phyloP scores from a whole-genome alignment of 2,888 invertebrate species.

The Oxyteleia sp. region DNA sequence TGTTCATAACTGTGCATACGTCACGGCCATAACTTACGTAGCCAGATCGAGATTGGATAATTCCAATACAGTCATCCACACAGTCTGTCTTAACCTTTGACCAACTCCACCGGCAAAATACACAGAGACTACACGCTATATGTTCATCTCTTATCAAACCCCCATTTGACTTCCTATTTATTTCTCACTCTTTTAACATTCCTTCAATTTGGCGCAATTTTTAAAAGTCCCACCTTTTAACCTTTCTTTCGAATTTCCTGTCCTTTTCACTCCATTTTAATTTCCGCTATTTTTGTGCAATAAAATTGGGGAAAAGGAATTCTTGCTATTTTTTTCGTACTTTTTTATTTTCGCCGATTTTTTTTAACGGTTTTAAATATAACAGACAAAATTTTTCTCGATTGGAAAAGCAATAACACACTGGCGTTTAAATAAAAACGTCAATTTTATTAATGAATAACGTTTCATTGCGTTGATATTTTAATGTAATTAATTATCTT shows the following conservation, averaged over 20 bases:
- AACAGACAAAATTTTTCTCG: conserved; percentile 42
- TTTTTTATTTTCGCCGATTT: conserved; percentile 1
- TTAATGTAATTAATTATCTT: too few species aligned
- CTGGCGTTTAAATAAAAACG: conserved; percentile 56
- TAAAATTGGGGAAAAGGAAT: too few species aligned
- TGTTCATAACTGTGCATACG: conserved; percentile 42
- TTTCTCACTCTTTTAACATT: conserved; percentile 12
- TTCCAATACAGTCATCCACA: conserved; percentile 81
- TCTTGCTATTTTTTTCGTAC: too few species aligned
- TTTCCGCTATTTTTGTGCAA: too few species aligned
- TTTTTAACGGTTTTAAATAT: conserved; percentile 6
- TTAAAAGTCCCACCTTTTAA: too few species aligned
- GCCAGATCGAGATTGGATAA: conserved; percentile 79
- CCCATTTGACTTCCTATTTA: conserved; percentile 26
- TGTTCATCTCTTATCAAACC: conserved; percentile 42
- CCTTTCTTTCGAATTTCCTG: too few species aligned
- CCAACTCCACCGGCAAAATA: conserved; percentile 74
- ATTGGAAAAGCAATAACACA: conserved; percentile 45
- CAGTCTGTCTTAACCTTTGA: conserved; percentile 80
- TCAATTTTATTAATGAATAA: conserved; percentile 53
- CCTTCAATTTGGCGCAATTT: conserved; percentile 1
- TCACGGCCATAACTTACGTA: conserved; percentile 58
- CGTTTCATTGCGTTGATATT: too few species aligned
- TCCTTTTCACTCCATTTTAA: too few species aligned
- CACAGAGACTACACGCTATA: conserved; percentile 47